Conservation (phyloP, 2,113 vertebrate genomes). For the Toxotes jaculatrix region DNA sequence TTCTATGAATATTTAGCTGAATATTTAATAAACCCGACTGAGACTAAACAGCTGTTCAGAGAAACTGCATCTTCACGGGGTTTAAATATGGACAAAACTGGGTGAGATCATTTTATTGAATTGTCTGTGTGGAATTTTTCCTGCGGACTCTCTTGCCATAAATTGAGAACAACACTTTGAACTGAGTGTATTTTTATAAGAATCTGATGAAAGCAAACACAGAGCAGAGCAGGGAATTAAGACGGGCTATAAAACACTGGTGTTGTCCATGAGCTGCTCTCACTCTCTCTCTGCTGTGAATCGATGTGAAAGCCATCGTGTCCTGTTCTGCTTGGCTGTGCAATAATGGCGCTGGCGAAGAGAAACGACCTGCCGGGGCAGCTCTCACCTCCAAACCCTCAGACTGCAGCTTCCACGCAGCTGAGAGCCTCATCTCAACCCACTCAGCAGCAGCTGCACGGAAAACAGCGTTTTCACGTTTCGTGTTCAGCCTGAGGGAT, state of each 20-base stretch:
- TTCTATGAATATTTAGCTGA: too few relatives aligned
- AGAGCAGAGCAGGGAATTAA: background rate
- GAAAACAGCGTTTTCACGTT: background rate
- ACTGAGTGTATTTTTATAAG: background rate
- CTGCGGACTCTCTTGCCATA: too few relatives aligned
- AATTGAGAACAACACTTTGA: too few relatives aligned
- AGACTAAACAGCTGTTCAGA: too few relatives aligned
- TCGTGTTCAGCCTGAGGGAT: background rate
- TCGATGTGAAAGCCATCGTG: constrained; percentile 52
- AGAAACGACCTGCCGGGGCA: constrained; percentile 51
- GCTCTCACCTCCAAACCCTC: constrained; percentile 37
- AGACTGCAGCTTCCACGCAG: background rate
- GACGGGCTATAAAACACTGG: background rate
- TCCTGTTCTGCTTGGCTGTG: constrained; percentile 64
- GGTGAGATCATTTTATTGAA: too few relatives aligned
- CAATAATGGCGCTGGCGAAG: constrained; percentile 56
- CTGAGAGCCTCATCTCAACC: background rate
- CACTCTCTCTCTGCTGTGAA: constrained; percentile 31
- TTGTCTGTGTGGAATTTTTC: too few relatives aligned
- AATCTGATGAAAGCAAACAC: background rate
- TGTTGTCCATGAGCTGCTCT: background rate
- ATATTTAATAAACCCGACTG: too few relatives aligned
- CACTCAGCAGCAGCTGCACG: background rate
- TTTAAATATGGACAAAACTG: too few relatives aligned
- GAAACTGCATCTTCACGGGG: too few relatives aligned